Conservation (phyloP, 2,113 vertebrate species). For the Corythoichthys intestinalis region DNA sequence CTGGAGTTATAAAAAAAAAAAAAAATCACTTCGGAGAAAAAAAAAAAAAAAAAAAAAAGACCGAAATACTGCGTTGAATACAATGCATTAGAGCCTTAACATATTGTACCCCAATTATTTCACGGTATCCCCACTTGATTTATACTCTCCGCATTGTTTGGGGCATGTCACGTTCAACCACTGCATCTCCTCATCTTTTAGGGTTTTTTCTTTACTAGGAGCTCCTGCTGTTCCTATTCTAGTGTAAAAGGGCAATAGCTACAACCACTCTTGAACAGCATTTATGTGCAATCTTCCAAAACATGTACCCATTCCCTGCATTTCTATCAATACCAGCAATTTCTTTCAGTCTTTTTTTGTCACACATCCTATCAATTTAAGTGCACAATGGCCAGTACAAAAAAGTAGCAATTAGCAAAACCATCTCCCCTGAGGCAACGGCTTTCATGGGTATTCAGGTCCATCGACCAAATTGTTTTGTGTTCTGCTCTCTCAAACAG, state of each 20-base stretch:
- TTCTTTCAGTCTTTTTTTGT: constrained; percentile 15
- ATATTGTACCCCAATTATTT: not conserved
- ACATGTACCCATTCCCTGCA: constrained; percentile 16
- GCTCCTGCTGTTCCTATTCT: constrained; percentile 32
- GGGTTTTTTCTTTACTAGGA: constrained; percentile 9
- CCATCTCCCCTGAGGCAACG: constrained; percentile 32
- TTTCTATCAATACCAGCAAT: constrained; percentile 35
- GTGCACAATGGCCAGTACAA: constrained; percentile 54
- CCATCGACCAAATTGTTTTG: constrained; percentile 29
- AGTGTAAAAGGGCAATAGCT: constrained; percentile 24
- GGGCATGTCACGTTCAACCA: constrained; percentile 5
- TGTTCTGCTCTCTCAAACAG: not conserved
- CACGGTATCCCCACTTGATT: not conserved
- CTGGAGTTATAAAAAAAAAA: no score
- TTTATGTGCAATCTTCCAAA: constrained; percentile 45
- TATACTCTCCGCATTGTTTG: not conserved
- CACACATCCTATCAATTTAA: constrained; percentile 57
- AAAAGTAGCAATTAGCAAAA: constrained; percentile 50
- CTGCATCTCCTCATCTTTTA: constrained; percentile 14
- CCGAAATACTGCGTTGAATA: not conserved
- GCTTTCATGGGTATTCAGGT: constrained; percentile 40
- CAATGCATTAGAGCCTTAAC: not conserved
- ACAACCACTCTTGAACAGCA: constrained; percentile 39
- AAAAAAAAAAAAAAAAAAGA: no score
- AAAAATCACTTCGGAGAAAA: no score